A percentile compares a stretch with the other conserved stretches of the same genome.
These are phyloP conservation scores for Pseudomyrmex dendroicus DNA, from an alignment of 1,140 invertebrate genomes.

Conservation along the genomic window DNA sequence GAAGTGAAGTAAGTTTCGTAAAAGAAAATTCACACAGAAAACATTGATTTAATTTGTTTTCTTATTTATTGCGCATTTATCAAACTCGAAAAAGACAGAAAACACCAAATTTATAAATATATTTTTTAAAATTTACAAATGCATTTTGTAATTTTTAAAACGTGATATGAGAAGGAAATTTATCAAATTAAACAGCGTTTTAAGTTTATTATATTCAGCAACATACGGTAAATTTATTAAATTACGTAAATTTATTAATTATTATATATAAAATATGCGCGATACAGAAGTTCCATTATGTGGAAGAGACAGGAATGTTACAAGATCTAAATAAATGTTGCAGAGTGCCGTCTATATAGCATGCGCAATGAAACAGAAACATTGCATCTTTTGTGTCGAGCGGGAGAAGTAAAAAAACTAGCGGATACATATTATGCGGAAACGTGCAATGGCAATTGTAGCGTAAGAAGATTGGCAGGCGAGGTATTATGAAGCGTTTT, in stretches of 20 bases:
- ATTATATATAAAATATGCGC: too few relatives aligned
- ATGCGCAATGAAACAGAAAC: constrained; percentile 4
- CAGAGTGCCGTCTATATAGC: not conserved
- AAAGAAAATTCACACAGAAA: not conserved
- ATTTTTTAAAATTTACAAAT: too few relatives aligned
- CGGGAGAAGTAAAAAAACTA: constrained; percentile 14
- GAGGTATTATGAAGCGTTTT: constrained; percentile 37
- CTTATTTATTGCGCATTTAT: not conserved
- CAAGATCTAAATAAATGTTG: not conserved
- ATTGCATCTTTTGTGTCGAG: not conserved
- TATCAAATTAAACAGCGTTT: not conserved
- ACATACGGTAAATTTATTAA: too few relatives aligned
- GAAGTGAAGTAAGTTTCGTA: not conserved
- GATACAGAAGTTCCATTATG: too few relatives aligned
- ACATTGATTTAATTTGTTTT: not conserved
- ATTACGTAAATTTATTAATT: not conserved
- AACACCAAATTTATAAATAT: not conserved
- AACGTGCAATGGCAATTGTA: constrained; percentile 39
- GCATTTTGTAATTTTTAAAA: too few relatives aligned
- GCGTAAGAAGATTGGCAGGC: constrained; percentile 31
- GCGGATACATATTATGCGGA: constrained; percentile 15
- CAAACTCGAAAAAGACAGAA: not conserved
- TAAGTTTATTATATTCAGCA: not conserved
- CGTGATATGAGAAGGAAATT: not conserved
- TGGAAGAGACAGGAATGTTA: not conserved